These are phyloP conservation scores for Papilio gigon DNA, from an alignment of 2,888 invertebrate species.

Conservation along the genomic window DNA sequence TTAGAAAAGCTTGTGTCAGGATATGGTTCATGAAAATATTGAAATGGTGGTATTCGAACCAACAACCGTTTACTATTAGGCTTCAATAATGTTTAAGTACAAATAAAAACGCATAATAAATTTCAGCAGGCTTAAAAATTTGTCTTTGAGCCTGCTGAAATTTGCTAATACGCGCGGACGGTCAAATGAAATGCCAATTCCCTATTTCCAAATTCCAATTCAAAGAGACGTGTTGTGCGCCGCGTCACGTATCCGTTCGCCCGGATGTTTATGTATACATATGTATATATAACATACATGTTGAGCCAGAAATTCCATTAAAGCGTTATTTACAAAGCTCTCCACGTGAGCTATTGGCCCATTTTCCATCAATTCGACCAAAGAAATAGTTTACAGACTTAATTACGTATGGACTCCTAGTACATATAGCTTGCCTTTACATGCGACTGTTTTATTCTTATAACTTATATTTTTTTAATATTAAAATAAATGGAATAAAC, in stretches of 20 bases:
- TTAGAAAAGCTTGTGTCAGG: no score
- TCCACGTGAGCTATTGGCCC: constrained; percentile 60
- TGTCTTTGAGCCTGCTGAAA: background rate
- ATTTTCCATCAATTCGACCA: constrained; percentile 58
- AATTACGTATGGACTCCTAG: background rate
- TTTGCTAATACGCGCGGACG: constrained; percentile 40
- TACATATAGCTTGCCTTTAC: background rate
- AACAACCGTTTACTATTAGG: no score
- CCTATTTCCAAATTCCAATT: constrained; percentile 64
- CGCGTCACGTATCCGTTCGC: constrained; percentile 54
- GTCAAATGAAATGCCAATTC: constrained; percentile 68
- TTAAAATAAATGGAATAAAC: no score
- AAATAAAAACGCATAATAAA: no score
- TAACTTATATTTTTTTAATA: no score
- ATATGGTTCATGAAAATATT: no score
- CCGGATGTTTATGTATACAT: constrained; percentile 47
- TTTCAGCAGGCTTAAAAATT: no score
- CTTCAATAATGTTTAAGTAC: background rate
- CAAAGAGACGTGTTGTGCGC: constrained; percentile 55
- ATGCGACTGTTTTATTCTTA: no score
- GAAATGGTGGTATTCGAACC: no score
- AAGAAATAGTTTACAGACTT: constrained; percentile 56
- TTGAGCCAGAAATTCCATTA: constrained; percentile 72
- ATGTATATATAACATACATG: constrained; percentile 53
- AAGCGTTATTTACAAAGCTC: constrained; percentile 73